phyloP scores from a whole-genome alignment of 1,140 invertebrate species.

The Papilio dardanus region DNA sequence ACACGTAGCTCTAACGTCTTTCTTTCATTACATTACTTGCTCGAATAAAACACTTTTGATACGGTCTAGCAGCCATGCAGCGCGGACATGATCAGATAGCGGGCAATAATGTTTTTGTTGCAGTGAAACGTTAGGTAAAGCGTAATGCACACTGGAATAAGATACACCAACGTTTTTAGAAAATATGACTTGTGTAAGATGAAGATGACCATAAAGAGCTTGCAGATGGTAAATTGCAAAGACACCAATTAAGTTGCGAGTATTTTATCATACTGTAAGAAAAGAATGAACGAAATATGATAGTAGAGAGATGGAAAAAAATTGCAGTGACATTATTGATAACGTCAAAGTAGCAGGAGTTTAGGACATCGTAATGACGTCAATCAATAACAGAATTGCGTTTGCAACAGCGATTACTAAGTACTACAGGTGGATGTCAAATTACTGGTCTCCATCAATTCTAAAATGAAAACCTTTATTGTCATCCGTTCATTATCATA shows the following conservation, averaged over 20 bases:
- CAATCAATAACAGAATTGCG: not conserved
- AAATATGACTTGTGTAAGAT: no score
- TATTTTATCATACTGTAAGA: not conserved
- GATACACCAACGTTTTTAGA: not conserved
- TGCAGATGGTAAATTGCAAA: not conserved
- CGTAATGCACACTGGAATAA: conserved; percentile 1
- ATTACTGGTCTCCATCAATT: not conserved
- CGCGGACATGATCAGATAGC: not conserved
- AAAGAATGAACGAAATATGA: not conserved
- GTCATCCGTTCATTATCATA: not conserved
- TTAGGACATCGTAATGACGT: not conserved
- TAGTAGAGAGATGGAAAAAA: not conserved
- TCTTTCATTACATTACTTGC: not conserved
- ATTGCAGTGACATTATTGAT: not conserved
- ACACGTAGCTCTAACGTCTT: not conserved
- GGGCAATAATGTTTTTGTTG: conserved; percentile 2
- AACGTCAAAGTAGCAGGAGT: not conserved
- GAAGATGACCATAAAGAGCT: no score
- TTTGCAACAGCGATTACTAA: not conserved
- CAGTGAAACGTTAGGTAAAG: not conserved
- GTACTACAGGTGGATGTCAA: not conserved
- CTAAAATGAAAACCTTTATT: no score
- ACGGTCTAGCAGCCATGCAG: not conserved
- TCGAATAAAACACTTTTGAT: not conserved
- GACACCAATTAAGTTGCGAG: no score